Conservation (phyloP, 2,113 vertebrate genomes). For the Lynx canadensis region DNA sequence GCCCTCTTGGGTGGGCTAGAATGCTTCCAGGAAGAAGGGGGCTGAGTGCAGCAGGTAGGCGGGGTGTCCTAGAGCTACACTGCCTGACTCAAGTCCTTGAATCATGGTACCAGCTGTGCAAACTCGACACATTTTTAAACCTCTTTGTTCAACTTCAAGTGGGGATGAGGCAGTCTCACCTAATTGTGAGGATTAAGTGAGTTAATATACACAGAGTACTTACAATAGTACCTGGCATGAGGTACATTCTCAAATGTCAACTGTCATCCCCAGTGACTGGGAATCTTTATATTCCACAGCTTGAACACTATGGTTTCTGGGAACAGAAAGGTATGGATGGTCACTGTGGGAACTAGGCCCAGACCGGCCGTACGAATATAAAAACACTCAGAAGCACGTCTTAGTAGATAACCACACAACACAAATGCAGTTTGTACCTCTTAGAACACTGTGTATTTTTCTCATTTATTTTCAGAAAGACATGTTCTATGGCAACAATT, state of each 20-base stretch:
- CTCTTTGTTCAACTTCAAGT: not conserved
- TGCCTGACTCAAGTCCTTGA: not conserved
- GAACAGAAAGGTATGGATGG: not conserved
- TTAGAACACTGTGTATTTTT: not conserved
- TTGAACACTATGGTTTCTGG: not conserved
- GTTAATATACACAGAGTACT: not conserved
- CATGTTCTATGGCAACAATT: not conserved
- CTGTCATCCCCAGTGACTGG: not conserved
- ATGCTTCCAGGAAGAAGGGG: not conserved
- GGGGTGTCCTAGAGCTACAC: too few species aligned
- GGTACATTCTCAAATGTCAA: not conserved
- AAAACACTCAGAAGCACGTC: not conserved
- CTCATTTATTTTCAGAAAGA: constrained; percentile 38
- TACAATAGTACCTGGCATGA: not conserved
- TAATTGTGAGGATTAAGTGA: not conserved
- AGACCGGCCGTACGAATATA: not conserved
- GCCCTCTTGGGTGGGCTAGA: not conserved
- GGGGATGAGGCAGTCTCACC: not conserved
- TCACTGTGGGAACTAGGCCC: not conserved
- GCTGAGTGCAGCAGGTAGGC: not conserved
- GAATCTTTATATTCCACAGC: not conserved
- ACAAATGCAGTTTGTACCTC: not conserved
- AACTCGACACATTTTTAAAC: not conserved
- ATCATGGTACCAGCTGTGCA: not conserved
- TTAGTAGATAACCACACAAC: not conserved